Base-by-base conservation (phyloP, 2,113 vertebrate genomes). In the Thinocorus orbignyianus region DNA sequence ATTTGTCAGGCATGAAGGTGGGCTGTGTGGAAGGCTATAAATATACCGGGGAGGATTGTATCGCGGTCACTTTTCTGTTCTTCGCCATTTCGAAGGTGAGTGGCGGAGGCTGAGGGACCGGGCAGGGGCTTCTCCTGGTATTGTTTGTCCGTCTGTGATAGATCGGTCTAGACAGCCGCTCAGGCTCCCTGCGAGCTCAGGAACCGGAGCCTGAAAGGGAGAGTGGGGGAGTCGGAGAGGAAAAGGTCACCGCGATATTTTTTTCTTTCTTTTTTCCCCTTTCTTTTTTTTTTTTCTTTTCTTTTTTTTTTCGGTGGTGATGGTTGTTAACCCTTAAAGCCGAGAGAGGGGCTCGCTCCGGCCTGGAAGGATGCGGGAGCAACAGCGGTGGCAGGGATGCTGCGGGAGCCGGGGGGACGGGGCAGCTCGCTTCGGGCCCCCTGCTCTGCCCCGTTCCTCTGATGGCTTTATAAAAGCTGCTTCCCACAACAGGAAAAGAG, bases 121-220 rank as follows among this genome's bases (percentile, higher is more conserved):
- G 95, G 95, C 94, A 94, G 92, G 95, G 81, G 94, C 84, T 97
- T 97, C 95, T 97, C 83, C 94, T 88, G 90, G 97, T 96, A 98
- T 96, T 97, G 96, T 98, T 97, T 96, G 98, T 95, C 96, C 95
- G 92, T 93, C 78, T 96, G 92, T 98, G 98, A 98, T 98, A 98
- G 98, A 98, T 98, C 95, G 97, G 98, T 98, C 98, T 98, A 98
- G 98, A 98, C 98, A 98, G 97, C 96, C 98, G 97, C 98, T 97
- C 94, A 97, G 97, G 97, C 98, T 98, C 97, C 98, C 98, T 97
- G 97, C 92, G 85, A 98, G 97, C 98, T 96, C 95, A 96, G 95
- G 97, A 97, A 97, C 95, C 80, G 70, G 90, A 62, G 92, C 81
- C 92, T 92, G 93, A 96, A 96, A 96, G 83, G 86, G 92, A 80